Percentiles rank a stretch among this genome's conserved stretches.
Evolutionary conservation across 35 echinoderm and acorn worm genomes (phyloP).

Genomic region (Ophiothrix spiculata): DNA sequence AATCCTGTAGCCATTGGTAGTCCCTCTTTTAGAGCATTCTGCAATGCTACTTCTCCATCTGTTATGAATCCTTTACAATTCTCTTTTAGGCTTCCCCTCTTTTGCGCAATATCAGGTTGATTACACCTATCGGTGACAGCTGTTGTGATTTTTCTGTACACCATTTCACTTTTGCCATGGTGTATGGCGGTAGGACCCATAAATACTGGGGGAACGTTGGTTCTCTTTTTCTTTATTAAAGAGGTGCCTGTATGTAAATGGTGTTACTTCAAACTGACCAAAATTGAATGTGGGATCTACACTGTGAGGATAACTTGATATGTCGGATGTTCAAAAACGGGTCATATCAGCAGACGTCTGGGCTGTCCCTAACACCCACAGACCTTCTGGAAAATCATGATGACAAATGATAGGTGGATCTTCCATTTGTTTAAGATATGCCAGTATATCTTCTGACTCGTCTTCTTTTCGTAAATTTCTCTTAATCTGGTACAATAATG

Average conservation of each 20-base stretch:
- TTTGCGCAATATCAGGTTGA: no score
- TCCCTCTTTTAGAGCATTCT: constrained; percentile 20
- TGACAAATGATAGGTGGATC: constrained; percentile 25
- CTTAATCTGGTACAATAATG: constrained; percentile 7
- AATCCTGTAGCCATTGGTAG: constrained; percentile 16
- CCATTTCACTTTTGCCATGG: not conserved
- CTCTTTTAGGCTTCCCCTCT: constrained; percentile 4
- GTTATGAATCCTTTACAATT: constrained; percentile 29
- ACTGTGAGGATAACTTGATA: constrained; percentile 32
- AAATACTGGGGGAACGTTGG: constrained; percentile 4
- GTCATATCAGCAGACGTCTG: constrained; percentile 24
- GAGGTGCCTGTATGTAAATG: constrained; percentile 41
- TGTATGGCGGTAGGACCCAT: constrained; percentile 49
- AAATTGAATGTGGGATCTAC: constrained; percentile 54
- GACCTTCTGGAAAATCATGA: constrained; percentile 26
- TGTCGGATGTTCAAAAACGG: constrained; percentile 14
- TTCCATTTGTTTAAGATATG: constrained; percentile 12
- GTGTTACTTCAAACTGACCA: constrained; percentile 40
- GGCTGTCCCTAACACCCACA: constrained; percentile 35
- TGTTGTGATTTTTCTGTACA: constrained; percentile 27
- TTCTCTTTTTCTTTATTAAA: constrained; percentile 24
- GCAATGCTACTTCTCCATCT: constrained; percentile 42
- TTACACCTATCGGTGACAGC: constrained; percentile 15
- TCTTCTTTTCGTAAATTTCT: not conserved
- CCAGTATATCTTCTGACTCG: constrained; percentile 20